Evolutionary conservation across 2,113 vertebrate species (phyloP).

Genomic region (Columba livia): DNA sequence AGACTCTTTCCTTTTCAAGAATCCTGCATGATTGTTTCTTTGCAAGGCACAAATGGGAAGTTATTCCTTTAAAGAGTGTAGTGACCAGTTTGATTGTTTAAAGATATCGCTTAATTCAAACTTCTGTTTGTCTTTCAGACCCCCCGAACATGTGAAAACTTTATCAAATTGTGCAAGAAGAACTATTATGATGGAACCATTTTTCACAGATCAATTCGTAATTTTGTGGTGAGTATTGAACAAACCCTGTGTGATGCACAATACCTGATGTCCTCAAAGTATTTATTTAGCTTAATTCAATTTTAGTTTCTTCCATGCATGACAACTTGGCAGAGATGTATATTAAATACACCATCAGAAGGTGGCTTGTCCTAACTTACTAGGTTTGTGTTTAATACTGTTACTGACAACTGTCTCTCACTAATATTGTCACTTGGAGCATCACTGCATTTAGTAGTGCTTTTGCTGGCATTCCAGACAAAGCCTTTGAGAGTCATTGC

Average conservation of each 20-base stretch:
- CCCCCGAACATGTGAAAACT: constrained; percentile 94
- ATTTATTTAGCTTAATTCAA: background rate
- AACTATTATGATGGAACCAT: constrained; percentile 89
- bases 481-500: background rate
- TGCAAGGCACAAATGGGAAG: background rate
- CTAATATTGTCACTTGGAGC: background rate
- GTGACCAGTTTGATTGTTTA: background rate
- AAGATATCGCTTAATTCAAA: background rate
- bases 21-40: background rate
- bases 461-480: background rate
- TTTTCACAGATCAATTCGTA: constrained; percentile 96
- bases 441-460: background rate
- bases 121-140: constrained; percentile 74
- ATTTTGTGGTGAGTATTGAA: constrained; percentile 88
- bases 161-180: constrained; percentile 91
- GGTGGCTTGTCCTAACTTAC: background rate
- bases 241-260: background rate
- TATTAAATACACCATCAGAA: background rate
- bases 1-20: background rate
- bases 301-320: background rate
- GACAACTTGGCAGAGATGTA: background rate
- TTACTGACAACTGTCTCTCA: background rate
- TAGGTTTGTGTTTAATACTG: background rate
- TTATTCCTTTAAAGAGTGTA: background rate
- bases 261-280: background rate